Conservation (phyloP, 1,140 invertebrate genomes). For the Zaprionus ghesquierei region DNA sequence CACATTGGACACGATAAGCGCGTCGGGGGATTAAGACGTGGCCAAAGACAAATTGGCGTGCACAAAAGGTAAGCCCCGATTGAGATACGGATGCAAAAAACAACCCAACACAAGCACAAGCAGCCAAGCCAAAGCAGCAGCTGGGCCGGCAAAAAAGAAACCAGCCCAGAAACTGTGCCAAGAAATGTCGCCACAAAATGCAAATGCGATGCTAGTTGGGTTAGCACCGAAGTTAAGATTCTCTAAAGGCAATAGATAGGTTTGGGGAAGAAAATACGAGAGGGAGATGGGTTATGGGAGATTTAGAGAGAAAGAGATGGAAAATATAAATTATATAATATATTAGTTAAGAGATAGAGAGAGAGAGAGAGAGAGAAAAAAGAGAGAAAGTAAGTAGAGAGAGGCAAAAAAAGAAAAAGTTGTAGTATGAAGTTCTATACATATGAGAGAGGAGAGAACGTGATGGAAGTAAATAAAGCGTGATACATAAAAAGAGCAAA, state of each 20-base stretch:
- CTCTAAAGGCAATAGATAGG: not conserved
- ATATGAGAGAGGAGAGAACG: too few relatives aligned
- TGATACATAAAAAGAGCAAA: too few relatives aligned
- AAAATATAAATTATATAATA: too few relatives aligned
- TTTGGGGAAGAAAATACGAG: too few relatives aligned
- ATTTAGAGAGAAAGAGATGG: too few relatives aligned
- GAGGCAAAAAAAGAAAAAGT: too few relatives aligned
- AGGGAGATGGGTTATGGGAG: too few relatives aligned
- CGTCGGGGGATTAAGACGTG: slow-evolving; percentile 19
- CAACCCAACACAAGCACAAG: not conserved
- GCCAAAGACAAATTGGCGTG: slow-evolving; percentile 45
- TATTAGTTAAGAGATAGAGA: too few relatives aligned
- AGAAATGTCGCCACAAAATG: slow-evolving; percentile 41
- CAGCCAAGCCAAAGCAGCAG: slow-evolving; percentile 10
- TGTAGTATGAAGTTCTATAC: too few relatives aligned
- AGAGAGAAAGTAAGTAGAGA: too few relatives aligned
- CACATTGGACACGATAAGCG: slow-evolving; percentile 22
- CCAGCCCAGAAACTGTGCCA: slow-evolving; percentile 36
- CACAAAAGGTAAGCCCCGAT: slow-evolving; percentile 48
- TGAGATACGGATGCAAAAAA: slow-evolving; percentile 18
- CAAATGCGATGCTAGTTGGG: not conserved
- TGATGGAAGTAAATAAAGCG: too few relatives aligned
- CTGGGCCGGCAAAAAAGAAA: slow-evolving; percentile 32
- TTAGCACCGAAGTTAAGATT: not conserved
- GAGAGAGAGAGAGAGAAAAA: too few relatives aligned